These are phyloP conservation scores for Agrypnus murinus DNA, from an alignment of 2,888 invertebrate genomes.

Conservation along the genomic window DNA sequence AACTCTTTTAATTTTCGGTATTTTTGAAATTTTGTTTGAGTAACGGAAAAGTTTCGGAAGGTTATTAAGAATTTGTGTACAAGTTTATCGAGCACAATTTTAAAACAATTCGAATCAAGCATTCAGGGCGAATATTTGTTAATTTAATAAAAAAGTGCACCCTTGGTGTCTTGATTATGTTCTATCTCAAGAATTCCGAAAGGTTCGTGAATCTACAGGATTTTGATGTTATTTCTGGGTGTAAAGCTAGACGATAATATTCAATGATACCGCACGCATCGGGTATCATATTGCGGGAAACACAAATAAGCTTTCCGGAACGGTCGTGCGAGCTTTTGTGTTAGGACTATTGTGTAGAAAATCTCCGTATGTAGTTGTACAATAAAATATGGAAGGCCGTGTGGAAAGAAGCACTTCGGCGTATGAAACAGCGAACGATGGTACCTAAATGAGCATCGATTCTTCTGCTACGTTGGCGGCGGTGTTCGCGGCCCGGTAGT, in stretches of 20 bases:
- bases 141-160: too few species aligned
- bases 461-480: conserved; percentile 56
- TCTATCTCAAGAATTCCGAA: too few species aligned
- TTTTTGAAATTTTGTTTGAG: too few species aligned
- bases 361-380: conserved; percentile 32
- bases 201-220: too few species aligned
- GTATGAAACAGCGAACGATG: conserved; percentile 54
- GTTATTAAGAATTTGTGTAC: too few species aligned
- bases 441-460: conserved; percentile 54
- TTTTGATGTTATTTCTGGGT: not conserved
- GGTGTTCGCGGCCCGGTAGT: conserved; percentile 52
- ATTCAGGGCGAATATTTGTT: too few species aligned
- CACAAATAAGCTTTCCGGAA: conserved; percentile 37
- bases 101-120: too few species aligned
- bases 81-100: too few species aligned
- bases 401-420: conserved; percentile 47
- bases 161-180: too few species aligned
- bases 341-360: conserved; percentile 34
- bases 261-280: conserved; percentile 25
- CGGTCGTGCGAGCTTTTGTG: conserved; percentile 38
- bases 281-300: conserved; percentile 36
- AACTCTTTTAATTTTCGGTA: too few species aligned
- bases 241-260: conserved; percentile 13
- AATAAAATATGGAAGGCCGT: conserved; percentile 36
- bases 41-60: too few species aligned